Percentiles rank a stretch among this genome's conserved stretches.
These are phyloP conservation scores for Macquaria ambigua DNA, from an alignment of 2,113 vertebrate genomes.

Conservation along the genomic window DNA sequence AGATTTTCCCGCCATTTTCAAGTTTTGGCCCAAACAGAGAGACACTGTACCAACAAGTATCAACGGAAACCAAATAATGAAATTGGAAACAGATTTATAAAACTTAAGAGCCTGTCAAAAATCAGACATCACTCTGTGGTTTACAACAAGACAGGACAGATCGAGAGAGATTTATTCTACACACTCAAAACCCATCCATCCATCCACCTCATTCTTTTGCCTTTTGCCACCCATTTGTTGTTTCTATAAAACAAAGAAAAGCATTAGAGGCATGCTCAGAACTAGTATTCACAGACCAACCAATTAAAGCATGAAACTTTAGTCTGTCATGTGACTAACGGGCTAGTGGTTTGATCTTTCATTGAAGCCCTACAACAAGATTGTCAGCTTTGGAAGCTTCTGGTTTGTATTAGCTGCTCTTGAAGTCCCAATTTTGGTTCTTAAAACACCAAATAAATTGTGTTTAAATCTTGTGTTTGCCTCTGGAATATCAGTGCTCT, in stretches of 20 bases:
- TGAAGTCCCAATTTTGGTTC: not conserved
- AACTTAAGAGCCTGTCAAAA: not conserved
- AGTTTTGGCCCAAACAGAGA: not conserved
- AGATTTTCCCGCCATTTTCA: not conserved
- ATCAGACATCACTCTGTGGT: constrained; percentile 11
- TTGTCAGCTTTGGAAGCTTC: not conserved
- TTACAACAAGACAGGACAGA: constrained; percentile 22
- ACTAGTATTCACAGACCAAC: constrained; percentile 7
- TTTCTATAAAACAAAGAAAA: constrained; percentile 17
- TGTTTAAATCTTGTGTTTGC: not conserved
- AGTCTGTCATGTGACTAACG: not conserved
- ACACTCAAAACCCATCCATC: not conserved
- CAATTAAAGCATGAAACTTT: not conserved
- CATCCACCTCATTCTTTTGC: not conserved
- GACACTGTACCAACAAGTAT: not conserved
- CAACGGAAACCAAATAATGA: not conserved
- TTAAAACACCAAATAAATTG: not conserved
- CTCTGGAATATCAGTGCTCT: not conserved
- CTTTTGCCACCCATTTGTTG: not conserved
- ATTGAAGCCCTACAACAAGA: not conserved
- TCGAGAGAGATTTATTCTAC: not conserved
- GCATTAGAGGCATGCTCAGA: not conserved
- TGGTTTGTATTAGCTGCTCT: constrained; percentile 2
- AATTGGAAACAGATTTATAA: not conserved
- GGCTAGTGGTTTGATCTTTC: not conserved